Evolutionary conservation across 1,140 invertebrate genomes (phyloP), one percentile per base, ranked within the genome.

Genomic region (Hylaeus volcanicus): DNA sequence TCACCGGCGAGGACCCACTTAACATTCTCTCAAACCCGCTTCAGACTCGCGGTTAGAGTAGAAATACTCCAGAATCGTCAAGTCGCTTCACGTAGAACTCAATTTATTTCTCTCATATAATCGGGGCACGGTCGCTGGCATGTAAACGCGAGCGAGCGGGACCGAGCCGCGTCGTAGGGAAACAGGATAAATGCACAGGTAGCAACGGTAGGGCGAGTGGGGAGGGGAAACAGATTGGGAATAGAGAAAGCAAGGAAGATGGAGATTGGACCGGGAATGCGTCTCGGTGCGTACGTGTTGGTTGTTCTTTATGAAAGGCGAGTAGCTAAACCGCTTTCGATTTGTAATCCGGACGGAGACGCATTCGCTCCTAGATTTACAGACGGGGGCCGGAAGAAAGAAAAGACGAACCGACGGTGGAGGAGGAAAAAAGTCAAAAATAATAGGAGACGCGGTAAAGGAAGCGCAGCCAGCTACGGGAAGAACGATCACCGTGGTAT

Each of bases 271-370:
- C 60, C 72, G 63, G 26, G 71, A 79, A 58, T 64, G 85, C 77
- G 82, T 86, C 71, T 75, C 72, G 48, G 71, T 77, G 81, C 78
- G 82, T 86, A 86, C 81, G 80, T 85, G 71, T 75, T 86, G 77
- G 83, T 83, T 88, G 65, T 82, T 83, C 84, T 90, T 90, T 90
- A 90, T 90, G 87, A 90, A 89, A 90, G 87, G 84, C 90, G 87
- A 90, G 90, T 83, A 87, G 83, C 87, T 90, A 88, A 90, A 90
- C 90, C 81, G 88, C 90, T 90, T 90, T 89, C 88, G 90, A 90
- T 90, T 90, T 90, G 89, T 89, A 91, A 91, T 89, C 89, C 84
- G 72, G 90, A 90, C 90, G 88, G 86, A 89, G 88, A 90, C 85
- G 87, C 89, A 90, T 90, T 88, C 86, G 81, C 86, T 84, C 84